Base-by-base conservation (phyloP, 2,888 invertebrate genomes). In the Hyles lineata region DNA sequence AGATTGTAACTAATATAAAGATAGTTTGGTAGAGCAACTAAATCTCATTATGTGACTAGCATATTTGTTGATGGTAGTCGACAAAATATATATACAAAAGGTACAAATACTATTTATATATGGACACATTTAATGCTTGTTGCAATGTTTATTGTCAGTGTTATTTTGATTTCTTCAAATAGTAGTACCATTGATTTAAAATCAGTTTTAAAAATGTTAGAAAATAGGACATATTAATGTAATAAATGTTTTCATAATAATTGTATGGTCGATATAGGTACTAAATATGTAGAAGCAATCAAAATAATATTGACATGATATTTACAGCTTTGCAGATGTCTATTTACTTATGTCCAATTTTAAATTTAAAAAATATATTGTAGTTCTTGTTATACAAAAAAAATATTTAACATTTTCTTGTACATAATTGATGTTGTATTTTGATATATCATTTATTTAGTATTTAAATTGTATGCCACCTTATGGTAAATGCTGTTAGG, bases 391-490 rank as follows among this genome's bases (percentile, higher is more conserved):
- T 60, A 50, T 50, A 43, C 17, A 17, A 62, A 73, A 72, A 55
- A 32, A 60, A 62, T 55, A 55, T 35, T 70, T 35, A 60, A 21
- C 43, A 55, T 71, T 55, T 70, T 70, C 71, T 70, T 72, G 43
- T 72, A 72, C 58, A 73, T 73, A 70, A 61, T 75, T 29, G 62
- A 72, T 71, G 23, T 75, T 72, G 63, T 55, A 70, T 60, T 63
- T 71, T 70, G 60, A 50, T 72, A 61, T 29, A 19, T 50, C 21
- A 23, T 17, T 59, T 58, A 58, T 58, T 58, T 52, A 29, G n/a
- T 63, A 63, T 43, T 35, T 43, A 43, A 43, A n/a, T 50, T 67
- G 21, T 0, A 63, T 23, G 50, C 21, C 21, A 19, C 19, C 2
- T 62, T 35, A n/a, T 62, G 62, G 32, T 43, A 15, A 21, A 43